Percentiles rank a stretch among this genome's conserved stretches.
phyloP scores from a whole-genome alignment of 2,888 invertebrate species.

The Biston stratarius region DNA sequence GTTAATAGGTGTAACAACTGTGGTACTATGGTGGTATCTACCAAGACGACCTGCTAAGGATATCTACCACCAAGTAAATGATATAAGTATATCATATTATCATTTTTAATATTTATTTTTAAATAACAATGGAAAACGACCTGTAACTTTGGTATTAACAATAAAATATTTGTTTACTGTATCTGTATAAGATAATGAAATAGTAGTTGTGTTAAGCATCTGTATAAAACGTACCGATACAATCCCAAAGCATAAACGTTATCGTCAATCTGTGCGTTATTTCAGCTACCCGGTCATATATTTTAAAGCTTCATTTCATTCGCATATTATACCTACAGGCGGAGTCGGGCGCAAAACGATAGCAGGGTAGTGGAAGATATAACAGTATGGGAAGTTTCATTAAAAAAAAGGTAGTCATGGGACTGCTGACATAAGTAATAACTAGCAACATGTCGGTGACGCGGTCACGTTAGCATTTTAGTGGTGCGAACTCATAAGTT shows the following conservation, averaged over 20 bases:
- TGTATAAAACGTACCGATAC: not conserved
- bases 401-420: not conserved
- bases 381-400: constrained; percentile 16
- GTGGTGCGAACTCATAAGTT: no score
- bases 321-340: constrained; percentile 19
- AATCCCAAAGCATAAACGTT: constrained; percentile 24
- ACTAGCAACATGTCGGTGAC: not conserved
- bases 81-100: no score
- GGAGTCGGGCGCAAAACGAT: constrained; percentile 10
- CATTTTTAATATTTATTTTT: no score
- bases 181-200: no score
- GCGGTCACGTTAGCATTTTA: no score
- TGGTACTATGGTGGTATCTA: no score
- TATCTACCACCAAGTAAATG: no score
- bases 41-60: no score
- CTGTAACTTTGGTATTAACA: no score
- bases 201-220: not conserved
- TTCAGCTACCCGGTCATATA: constrained; percentile 29
- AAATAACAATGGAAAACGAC: no score
- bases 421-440: not conserved
- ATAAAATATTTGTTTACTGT: no score
- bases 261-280: constrained; percentile 26
- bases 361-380: not conserved
- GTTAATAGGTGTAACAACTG: no score
- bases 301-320: constrained; percentile 34